Evolutionary conservation across 2,797 vertebrate genomes (phyloP).

Genomic region (Oceanodroma leucorhoa): DNA sequence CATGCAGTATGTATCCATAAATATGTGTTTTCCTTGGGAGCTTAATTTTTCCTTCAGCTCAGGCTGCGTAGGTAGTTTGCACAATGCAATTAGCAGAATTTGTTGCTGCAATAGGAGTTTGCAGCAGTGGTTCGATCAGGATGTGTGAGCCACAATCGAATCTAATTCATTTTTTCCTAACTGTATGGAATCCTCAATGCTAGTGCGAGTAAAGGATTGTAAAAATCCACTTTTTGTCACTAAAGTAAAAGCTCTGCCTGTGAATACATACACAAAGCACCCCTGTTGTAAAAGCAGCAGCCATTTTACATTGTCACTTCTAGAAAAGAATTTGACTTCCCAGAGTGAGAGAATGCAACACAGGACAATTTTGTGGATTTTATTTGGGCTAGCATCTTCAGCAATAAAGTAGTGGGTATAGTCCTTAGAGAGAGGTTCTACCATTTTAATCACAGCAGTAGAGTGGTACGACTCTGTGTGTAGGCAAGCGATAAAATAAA

Average conservation of each 20-base stretch:
- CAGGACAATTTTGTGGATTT: background rate
- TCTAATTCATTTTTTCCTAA: conserved; percentile 26
- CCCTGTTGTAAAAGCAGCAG: background rate
- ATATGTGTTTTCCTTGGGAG: background rate
- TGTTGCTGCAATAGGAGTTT: background rate
- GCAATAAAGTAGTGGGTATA: background rate
- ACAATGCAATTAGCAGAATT: conserved; percentile 25
- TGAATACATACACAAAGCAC: background rate
- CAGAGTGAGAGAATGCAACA: background rate
- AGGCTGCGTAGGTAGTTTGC: background rate
- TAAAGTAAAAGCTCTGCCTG: background rate
- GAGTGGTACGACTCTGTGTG: background rate
- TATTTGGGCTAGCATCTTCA: background rate
- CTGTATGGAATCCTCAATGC: background rate
- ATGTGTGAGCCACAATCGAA: background rate
- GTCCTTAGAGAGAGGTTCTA: background rate
- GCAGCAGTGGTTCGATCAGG: background rate
- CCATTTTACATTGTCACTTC: background rate
- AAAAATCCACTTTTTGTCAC: background rate
- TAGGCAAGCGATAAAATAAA: background rate
- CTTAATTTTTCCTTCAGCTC: background rate
- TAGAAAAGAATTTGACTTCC: conserved; percentile 6
- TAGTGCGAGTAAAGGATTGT: background rate
- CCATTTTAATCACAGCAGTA: background rate
- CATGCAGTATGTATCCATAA: background rate